Evolutionary conservation across 2,888 invertebrate species (phyloP).

Genomic region (Ernsta delagoae): DNA sequence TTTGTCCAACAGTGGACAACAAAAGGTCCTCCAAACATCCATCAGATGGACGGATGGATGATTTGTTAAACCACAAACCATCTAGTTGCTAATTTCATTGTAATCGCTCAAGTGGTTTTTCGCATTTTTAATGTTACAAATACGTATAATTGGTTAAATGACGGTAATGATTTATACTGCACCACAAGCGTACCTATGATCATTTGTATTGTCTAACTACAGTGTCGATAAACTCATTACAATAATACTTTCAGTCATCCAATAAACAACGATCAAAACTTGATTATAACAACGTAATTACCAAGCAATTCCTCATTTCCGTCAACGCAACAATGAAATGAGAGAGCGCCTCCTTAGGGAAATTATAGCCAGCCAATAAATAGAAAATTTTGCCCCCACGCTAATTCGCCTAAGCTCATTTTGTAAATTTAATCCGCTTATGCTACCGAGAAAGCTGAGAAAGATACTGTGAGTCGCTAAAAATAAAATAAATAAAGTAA

Average conservation of each 20-base stretch:
- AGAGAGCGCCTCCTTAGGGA: slow-evolving; percentile 46
- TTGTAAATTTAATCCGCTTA: slow-evolving; percentile 22
- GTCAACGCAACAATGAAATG: slow-evolving; percentile 39
- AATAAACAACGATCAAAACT: slow-evolving; percentile 10
- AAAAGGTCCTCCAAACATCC: too few species aligned
- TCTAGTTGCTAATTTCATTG: too few species aligned
- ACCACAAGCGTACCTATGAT: too few species aligned
- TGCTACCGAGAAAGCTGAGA: not conserved
- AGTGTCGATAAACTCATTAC: too few species aligned
- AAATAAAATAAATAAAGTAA: not conserved
- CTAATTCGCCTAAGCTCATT: slow-evolving; percentile 40
- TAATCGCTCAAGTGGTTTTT: too few species aligned
- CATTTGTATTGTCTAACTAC: too few species aligned
- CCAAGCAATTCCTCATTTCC: slow-evolving; percentile 28
- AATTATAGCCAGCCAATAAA: slow-evolving; percentile 52
- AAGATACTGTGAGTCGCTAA: not conserved
- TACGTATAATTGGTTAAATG: too few species aligned
- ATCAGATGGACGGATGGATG: too few species aligned
- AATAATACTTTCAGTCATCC: not conserved
- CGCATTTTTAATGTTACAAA: too few species aligned
- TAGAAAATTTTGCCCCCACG: slow-evolving; percentile 45
- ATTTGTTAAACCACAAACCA: too few species aligned
- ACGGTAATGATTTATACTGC: too few species aligned
- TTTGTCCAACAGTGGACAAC: too few species aligned
- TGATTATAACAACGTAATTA: slow-evolving; percentile 27